Evolutionary conservation across 2,888 invertebrate species (phyloP), one percentile per base, ranked within the genome.

Genomic region (Lithophane socia): DNA sequence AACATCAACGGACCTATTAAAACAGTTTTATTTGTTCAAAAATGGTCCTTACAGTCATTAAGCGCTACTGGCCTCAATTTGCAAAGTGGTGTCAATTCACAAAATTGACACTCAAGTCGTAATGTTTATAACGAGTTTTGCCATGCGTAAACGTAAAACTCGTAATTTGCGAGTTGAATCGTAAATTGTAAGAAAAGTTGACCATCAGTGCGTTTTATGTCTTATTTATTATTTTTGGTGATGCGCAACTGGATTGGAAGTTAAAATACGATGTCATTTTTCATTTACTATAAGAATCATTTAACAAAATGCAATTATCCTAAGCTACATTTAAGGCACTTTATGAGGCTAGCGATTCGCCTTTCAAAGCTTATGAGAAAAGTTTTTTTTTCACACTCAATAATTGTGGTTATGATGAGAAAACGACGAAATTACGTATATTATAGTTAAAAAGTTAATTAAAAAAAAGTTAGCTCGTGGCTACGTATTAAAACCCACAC

Each of bases 41-140:
- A 85, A 81, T 72, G 65, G 71, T 65, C 70, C 64, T 58, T 54
- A 64, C 44, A 68, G 71, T 85, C 84, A 84, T 88, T 85, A 86
- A 79, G 52, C 24, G 60, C 64, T 74, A 79, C 80, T 73, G 67
- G 18, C 16, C 71, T 80, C 88, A 89, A 86, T 88, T 87, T 73
- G 86, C 85, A 86, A 88, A 89, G 86, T 86, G 84, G 82, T 84
- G 82, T 85, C 90, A 87, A 88, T 89, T 87, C 82, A 74, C 80
- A 76, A 89, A 91, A 91, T 89, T 89, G 89, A 87, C 87, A 86
- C 83, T 88, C 86, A 87, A 90, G 77, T 87, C 86, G 83, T 87
- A 79, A 84, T 83, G 83, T 84, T 79, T 88, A 82, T 85, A 70
- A 60, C 68, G 71, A 82, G 86, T 88, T 86, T 86, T 78, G 81